Evolutionary conservation across 1,140 invertebrate species (phyloP).

Genomic region (Gryon sp.): DNA sequence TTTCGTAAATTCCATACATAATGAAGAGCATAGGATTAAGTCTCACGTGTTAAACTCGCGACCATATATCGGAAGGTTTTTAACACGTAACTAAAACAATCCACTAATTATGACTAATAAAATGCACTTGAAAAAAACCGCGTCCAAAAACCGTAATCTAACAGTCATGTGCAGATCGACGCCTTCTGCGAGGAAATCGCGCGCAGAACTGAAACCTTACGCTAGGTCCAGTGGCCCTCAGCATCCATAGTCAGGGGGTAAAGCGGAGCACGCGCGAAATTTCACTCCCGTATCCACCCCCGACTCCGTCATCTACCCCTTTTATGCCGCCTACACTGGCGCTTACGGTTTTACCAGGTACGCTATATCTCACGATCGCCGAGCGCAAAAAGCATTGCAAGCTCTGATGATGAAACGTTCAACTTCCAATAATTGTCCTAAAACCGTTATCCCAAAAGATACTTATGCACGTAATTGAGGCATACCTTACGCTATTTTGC

Average conservation of each 20-base stretch:
- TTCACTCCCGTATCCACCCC: conserved; percentile 62
- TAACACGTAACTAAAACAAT: conserved; percentile 2
- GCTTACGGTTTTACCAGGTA: conserved; percentile 47
- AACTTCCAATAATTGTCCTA: conserved; percentile 22
- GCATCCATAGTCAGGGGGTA: conserved; percentile 62
- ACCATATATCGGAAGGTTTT: conserved; percentile 26
- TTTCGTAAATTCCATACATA: conserved; percentile 59
- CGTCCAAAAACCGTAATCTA: conserved; percentile 23
- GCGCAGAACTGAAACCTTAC: conserved; percentile 63
- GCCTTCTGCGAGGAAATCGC: conserved; percentile 62
- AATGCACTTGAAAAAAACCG: conserved; percentile 36
- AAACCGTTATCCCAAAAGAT: background rate
- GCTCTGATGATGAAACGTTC: conserved; percentile 1
- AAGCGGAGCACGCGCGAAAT: conserved; percentile 66
- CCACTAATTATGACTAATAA: conserved; percentile 32
- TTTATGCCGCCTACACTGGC: conserved; percentile 51
- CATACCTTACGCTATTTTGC: too few species aligned
- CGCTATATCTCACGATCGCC: conserved; percentile 36
- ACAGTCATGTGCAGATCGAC: conserved; percentile 41
- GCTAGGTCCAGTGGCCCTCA: conserved; percentile 62
- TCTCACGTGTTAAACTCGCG: conserved; percentile 45
- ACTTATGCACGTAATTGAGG: conserved; percentile 1
- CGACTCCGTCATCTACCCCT: conserved; percentile 53
- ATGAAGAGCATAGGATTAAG: conserved; percentile 10
- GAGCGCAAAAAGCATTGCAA: conserved; percentile 34